Conservation (phyloP, 2,113 vertebrate genomes). For the Casuarius casuarius region DNA sequence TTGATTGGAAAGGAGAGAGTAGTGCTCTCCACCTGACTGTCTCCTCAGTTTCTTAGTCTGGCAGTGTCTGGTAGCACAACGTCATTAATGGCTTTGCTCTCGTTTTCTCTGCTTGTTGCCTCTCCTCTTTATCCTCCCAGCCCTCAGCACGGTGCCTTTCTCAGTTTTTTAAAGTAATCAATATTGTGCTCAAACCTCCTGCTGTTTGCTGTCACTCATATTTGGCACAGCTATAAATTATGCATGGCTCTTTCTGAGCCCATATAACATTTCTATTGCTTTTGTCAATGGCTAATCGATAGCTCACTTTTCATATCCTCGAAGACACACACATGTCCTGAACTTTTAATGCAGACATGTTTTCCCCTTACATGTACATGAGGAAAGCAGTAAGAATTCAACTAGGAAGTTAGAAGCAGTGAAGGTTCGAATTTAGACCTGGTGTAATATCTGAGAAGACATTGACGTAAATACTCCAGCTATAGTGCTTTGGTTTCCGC, state of each 20-base stretch:
- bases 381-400: slow-evolving; percentile 20
- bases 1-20: slow-evolving; percentile 83
- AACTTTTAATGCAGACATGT: slow-evolving; percentile 63
- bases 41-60: slow-evolving; percentile 70
- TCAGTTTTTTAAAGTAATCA: slow-evolving; percentile 89
- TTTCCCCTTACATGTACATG: slow-evolving; percentile 31
- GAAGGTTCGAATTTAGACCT: slow-evolving; percentile 58
- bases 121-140: slow-evolving; percentile 74
- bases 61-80: slow-evolving; percentile 86
- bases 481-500: slow-evolving; percentile 28
- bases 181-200: slow-evolving; percentile 84
- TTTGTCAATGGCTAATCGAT: slow-evolving; percentile 93
- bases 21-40: slow-evolving; percentile 75
- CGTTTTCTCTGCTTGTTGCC: slow-evolving; percentile 78
- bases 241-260: slow-evolving; percentile 89
- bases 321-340: slow-evolving; percentile 68
- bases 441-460: slow-evolving; percentile 43
- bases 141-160: slow-evolving; percentile 78
- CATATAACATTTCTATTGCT: slow-evolving; percentile 93
- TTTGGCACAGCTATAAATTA: slow-evolving; percentile 92
- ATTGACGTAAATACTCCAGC: slow-evolving; percentile 45
- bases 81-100: slow-evolving; percentile 95
- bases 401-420: slow-evolving; percentile 47
- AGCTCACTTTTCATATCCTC: slow-evolving; percentile 87
- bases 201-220: slow-evolving; percentile 91